Base-by-base conservation (phyloP, 2,797 vertebrate genomes). In the Galago senegalensis region DNA sequence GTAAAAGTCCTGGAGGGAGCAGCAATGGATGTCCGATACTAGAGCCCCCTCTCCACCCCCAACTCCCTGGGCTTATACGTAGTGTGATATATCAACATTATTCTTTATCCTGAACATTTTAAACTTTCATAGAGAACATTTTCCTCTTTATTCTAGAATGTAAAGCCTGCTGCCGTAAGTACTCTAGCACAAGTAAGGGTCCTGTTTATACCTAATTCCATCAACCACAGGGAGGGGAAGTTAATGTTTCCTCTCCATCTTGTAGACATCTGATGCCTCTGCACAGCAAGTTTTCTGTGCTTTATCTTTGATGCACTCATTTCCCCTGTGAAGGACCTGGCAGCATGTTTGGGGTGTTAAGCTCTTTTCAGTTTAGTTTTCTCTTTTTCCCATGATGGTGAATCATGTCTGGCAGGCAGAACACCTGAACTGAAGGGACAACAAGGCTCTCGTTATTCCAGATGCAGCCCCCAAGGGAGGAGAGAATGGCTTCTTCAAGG, bases 341-440 rank as follows among this genome's bases (percentile, higher is more conserved):
- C 76, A 29, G 40, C 34, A 65, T 90, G 56, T 60, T 79, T 75
- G 49, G 13, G 5, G 14, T 92, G 63, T 85, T 56, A 87, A 70
- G 27, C 23, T 86, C 25, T 77, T 87, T 84, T 60, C 79, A 75
- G 7, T 60, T 11, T 76, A 20, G 5, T 40, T 43, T 60, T 9
- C 13, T 37, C 21, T 23, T 25, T 56, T 89, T 89, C 20, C 0
- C 4, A 69, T 72, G 16, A 80, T 58, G n/a, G 53, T 60, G 65
- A 63, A 88, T 82, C 25, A 90, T 80, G 86, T 93, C 72, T 85
- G 46, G 65, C 72, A 18, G 37, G 46, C 40, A 75, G 46, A 65
- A 84, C 34, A 89, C 10, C 1, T 56, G 23, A 23, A 34, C 10
- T 58, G 63, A 93, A 90, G 49, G 1, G 0, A 95, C 84, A 23